Evolutionary conservation across 2,797 vertebrate species (phyloP), one percentile per base, ranked within the genome.

Genomic region (Thamnophis elegans): DNA sequence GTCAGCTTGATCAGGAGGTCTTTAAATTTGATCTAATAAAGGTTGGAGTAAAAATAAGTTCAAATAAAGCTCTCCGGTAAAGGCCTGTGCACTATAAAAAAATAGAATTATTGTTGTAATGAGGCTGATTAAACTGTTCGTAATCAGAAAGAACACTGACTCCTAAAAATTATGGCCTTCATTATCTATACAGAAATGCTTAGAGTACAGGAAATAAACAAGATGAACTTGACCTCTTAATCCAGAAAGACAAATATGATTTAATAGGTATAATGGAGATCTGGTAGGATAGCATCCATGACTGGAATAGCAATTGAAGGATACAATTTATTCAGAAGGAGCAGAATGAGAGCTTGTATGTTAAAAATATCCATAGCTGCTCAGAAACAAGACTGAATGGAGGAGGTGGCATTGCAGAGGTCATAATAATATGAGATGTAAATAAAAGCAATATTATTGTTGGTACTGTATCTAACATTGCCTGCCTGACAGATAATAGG

Each of bases 181-280:
- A 36, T 54, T 87, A 22, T 54, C 86, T 87, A 58, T 87, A 87
- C 28, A 56, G 53, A 56, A 88, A 88, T 36, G 87, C 55, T 88
- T 58, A 58, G 54, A 88, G 32, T 56, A 58, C 56, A n/a, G n/a
- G 18, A 58, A 88, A 32, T 88, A 58, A 88, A 54, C n/a, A 88
- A 88, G 54, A 58, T 88, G 87, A 87, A 32, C n/a, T 87, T 87
- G 86, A 88, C n/a, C 56, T 88, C 87, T 58, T 36, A 88, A 58
- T 88, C 20, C 32, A 25, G 56, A 58, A 14, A 56, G 16, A n/a
- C 32, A 88, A 88, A 36, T 88, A 88, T 88, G 86, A 88, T 58
- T 88, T 88, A 14, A 56, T 32, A 58, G 53, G 47, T 86, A 54
- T 54, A 86, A 86, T 54, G 25, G 87, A 88, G n/a, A 88, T 36